Evolutionary conservation across 1,140 invertebrate genomes (phyloP).

Genomic region (Ceratitis capitata): DNA sequence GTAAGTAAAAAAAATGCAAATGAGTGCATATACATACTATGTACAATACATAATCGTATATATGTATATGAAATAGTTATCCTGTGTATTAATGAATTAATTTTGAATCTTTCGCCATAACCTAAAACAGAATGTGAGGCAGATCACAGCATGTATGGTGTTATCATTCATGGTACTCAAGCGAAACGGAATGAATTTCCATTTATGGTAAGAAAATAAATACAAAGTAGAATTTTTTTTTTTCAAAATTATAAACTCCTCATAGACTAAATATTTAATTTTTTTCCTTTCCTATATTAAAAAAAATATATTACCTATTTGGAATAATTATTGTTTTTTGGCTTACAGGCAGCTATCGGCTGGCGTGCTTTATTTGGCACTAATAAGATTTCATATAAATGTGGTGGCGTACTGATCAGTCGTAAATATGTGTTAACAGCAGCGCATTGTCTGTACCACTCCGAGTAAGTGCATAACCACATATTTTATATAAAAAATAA

Average conservation of each 20-base stretch:
- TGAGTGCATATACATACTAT: no score
- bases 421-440: slow-evolving; percentile 67
- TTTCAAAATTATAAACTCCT: background rate
- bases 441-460: slow-evolving; percentile 65
- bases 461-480: slow-evolving; percentile 41
- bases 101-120: no score
- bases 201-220: background rate
- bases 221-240: background rate
- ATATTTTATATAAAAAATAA: no score
- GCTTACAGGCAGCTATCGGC: slow-evolving; percentile 40
- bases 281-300: no score
- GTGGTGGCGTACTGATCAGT: slow-evolving; percentile 68
- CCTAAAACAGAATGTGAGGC: background rate
- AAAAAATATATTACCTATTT: no score
- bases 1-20: background rate
- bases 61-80: no score
- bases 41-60: no score
- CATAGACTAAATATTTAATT: background rate
- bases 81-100: no score
- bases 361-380: background rate
- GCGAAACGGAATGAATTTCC: background rate
- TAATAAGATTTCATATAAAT: slow-evolving; percentile 26
- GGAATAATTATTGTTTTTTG: background rate
- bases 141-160: background rate
- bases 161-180: background rate